Evolutionary conservation across 2,797 vertebrate genomes (phyloP), one percentile per base, ranked within the genome.

Genomic region (Darevskia mixta): DNA sequence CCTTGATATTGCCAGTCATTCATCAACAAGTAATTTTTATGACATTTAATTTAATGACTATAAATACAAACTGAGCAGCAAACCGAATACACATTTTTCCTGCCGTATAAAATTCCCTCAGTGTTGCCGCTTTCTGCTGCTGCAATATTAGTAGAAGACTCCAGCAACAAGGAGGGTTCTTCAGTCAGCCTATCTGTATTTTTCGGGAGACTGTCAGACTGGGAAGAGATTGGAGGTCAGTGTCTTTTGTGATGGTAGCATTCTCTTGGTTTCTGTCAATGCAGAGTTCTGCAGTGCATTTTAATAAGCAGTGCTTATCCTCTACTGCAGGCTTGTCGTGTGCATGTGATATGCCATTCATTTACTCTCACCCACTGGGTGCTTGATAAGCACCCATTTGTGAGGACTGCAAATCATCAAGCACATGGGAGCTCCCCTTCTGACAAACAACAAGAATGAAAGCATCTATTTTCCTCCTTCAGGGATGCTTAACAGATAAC

Each of bases 401-500:
- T 86, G 58, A 66, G 38, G 58, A 10, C 35, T 27, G 79, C 58
- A 66, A 58, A 23, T 17, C 17, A 29, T 66, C 58, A 78, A 67
- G 17, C 20, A 29, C 75, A 23, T 8, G 27, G 41, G 43, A 13
- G 38, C 18, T 49, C 15, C 27, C 41, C 45, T n/a, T 32, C 17
- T 15, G 9, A 32, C 61, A 71, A 72, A 20, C 29, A 45, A n/a
- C 29, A 45, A 45, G 6, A 20, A 67, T 7, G 10, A 67, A 45
- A 32, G 9, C 17, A 15, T 35, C 29, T 38, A 2, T 80, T 38
- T 23, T 11, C n/a, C 45, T 93, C 85, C 92, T 86, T 35, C 86
- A 85, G 87, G 88, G 91, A 83, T 91, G 82, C 58, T 84, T 88
- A 92, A 64, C n/a, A 79, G 49, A 90, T 66, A 86, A 93, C 92